These are phyloP conservation scores for Gonioctena quinquepunctata DNA, from an alignment of 1,140 invertebrate genomes.

Conservation along the genomic window DNA sequence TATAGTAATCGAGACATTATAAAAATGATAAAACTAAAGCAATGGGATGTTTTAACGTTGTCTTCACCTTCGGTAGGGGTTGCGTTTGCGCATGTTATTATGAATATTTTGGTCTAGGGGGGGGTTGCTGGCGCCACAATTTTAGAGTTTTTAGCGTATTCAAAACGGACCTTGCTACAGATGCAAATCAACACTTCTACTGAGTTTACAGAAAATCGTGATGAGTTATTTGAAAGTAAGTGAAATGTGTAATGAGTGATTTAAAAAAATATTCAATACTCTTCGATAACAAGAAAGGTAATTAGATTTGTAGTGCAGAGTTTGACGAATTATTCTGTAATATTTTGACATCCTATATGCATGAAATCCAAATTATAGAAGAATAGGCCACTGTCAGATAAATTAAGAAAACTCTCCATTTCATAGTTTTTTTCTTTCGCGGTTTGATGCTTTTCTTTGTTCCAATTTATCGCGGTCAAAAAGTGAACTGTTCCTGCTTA, in stretches of 20 bases:
- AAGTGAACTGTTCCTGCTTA: conserved; percentile 8
- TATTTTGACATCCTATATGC: neutral
- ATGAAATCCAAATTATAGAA: neutral
- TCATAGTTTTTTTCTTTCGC: neutral
- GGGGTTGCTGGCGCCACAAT: conserved; percentile 10
- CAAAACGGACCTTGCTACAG: neutral
- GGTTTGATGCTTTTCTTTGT: neutral
- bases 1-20: too few species aligned
- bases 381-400: conserved; percentile 14
- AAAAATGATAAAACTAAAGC: too few species aligned
- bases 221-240: neutral
- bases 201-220: neutral
- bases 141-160: neutral
- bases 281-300: neutral
- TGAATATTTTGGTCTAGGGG: neutral
- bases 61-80: too few species aligned
- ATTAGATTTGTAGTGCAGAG: too few species aligned
- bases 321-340: neutral
- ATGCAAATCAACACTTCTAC: neutral
- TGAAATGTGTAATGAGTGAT: neutral
- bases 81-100: neutral
- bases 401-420: conserved; percentile 4
- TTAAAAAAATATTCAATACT: neutral
- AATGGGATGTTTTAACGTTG: too few species aligned
- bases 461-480: conserved; percentile 3